Evolutionary conservation across 2,888 invertebrate genomes (phyloP).

Genomic region (Spilosoma lubricipeda): DNA sequence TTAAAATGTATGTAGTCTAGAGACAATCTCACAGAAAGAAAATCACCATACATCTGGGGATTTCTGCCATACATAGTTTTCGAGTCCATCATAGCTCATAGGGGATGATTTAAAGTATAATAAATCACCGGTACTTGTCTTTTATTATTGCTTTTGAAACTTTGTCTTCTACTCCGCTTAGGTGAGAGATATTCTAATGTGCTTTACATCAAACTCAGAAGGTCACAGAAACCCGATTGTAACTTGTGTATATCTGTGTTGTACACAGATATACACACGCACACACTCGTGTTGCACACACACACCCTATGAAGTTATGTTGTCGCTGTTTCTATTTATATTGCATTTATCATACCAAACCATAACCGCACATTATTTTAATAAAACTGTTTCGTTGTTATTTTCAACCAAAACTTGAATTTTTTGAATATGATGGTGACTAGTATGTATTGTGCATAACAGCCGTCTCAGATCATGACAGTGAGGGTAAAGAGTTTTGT

Average conservation of each 20-base stretch:
- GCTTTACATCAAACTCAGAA: too few relatives aligned
- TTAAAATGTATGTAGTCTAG: too few relatives aligned
- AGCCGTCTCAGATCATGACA: too few relatives aligned
- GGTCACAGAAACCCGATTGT: not conserved
- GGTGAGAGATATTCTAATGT: not conserved
- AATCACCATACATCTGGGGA: not conserved
- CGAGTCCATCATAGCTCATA: too few relatives aligned
- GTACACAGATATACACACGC: too few relatives aligned
- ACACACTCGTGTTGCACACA: too few relatives aligned
- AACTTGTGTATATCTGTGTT: not conserved
- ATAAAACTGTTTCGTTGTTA: too few relatives aligned
- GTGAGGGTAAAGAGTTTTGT: too few relatives aligned
- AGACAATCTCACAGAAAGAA: not conserved
- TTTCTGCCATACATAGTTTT: not conserved
- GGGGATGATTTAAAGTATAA: not conserved
- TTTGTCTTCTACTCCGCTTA: too few relatives aligned
- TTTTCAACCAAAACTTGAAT: too few relatives aligned
- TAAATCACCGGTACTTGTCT: not conserved
- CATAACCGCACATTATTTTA: not conserved
- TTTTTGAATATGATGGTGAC: too few relatives aligned
- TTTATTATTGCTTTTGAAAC: not conserved
- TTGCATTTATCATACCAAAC: not conserved
- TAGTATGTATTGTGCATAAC: too few relatives aligned
- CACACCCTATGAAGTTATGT: not conserved
- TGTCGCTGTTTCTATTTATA: not conserved